Conservation (phyloP, 2,888 invertebrate genomes). For the Drosophila mettleri region DNA sequence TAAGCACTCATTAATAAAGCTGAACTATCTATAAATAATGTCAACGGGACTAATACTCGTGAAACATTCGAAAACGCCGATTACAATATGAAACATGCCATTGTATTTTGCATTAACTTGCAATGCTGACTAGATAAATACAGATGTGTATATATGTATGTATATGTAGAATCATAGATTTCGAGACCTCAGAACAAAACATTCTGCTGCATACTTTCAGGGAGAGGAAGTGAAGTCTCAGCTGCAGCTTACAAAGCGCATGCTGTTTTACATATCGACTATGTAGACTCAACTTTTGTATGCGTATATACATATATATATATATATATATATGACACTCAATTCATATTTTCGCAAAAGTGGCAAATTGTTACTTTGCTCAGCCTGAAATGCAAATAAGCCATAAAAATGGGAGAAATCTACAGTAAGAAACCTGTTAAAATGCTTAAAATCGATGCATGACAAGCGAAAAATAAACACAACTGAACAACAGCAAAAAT, state of each 20-base stretch:
- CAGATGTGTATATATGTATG: no score
- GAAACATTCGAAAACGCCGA: slow-evolving; percentile 36
- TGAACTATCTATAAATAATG: slow-evolving; percentile 17
- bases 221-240: background rate
- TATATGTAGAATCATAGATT: no score
- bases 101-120: slow-evolving; percentile 25
- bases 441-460: slow-evolving; percentile 46
- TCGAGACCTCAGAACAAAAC: background rate
- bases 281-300: background rate
- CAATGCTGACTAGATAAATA: background rate
- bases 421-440: slow-evolving; percentile 6
- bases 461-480: slow-evolving; percentile 23
- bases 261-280: no score
- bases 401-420: background rate
- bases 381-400: slow-evolving; percentile 13
- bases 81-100: slow-evolving; percentile 28
- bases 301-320: background rate
- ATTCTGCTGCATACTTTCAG: background rate
- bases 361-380: background rate
- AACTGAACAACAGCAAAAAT: slow-evolving; percentile 9
- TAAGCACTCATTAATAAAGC: slow-evolving; percentile 3
- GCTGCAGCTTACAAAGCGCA: no score
- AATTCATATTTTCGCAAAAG: slow-evolving; percentile 1
- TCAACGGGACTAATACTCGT: slow-evolving; percentile 4
- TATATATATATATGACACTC: background rate